Conservation (phyloP, 1,140 invertebrate species). For the Laupala kohalensis region DNA sequence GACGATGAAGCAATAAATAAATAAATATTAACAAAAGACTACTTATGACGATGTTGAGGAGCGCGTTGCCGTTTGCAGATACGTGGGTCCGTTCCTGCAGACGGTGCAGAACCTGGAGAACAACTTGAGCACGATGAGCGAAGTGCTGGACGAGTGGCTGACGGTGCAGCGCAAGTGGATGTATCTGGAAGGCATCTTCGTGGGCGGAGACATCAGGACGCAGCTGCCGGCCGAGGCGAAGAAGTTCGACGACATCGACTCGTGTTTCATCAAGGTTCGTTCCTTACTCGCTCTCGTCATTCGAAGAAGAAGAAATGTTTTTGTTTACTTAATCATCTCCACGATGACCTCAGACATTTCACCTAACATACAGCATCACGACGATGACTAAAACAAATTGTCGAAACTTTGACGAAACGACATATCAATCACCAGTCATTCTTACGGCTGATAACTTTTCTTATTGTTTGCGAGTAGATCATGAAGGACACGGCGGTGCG, state of each 20-base stretch:
- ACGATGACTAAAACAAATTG: too few species aligned
- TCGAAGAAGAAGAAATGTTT: too few species aligned
- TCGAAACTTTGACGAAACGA: too few species aligned
- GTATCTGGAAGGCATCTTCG: slow-evolving; percentile 81
- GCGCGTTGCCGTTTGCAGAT: slow-evolving; percentile 33
- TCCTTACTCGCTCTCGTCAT: too few species aligned
- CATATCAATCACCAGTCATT: too few species aligned
- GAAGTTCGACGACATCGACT: slow-evolving; percentile 81
- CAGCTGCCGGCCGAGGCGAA: slow-evolving; percentile 77
- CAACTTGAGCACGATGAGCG: slow-evolving; percentile 58
- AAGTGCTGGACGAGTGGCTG: slow-evolving; percentile 77
- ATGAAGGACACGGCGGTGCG: slow-evolving; percentile 69
- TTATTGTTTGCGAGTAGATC: slow-evolving; percentile 37
- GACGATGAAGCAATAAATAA: not conserved
- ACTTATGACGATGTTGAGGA: too few species aligned
- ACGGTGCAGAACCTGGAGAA: slow-evolving; percentile 76
- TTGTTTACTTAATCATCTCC: too few species aligned
- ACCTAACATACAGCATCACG: too few species aligned
- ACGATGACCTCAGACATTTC: too few species aligned
- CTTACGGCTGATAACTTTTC: slow-evolving; percentile 1
- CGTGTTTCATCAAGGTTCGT: slow-evolving; percentile 53
- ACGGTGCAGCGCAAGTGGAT: slow-evolving; percentile 77
- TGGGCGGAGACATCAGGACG: slow-evolving; percentile 68
- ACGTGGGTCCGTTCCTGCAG: slow-evolving; percentile 70
- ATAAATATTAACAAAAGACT: not conserved